Evolutionary conservation across 2,113 vertebrate genomes (phyloP).

Genomic region (Menura novaehollandiae): DNA sequence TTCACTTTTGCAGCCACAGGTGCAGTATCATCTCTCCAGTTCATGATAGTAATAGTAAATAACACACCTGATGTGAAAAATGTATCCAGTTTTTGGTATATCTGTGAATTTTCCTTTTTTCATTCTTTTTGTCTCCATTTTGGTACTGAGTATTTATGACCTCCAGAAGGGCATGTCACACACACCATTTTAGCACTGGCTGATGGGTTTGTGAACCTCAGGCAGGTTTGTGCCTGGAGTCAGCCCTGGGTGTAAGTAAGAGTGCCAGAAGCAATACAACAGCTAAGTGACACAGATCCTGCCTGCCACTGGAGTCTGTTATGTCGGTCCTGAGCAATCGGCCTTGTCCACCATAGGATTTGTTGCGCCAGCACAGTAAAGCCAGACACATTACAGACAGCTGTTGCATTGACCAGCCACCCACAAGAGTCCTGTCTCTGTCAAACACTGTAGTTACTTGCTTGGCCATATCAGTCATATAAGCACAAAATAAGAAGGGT

Average conservation of each 20-base stretch:
- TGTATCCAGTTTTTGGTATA: not conserved
- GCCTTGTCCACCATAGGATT: not conserved
- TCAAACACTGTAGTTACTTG: not conserved
- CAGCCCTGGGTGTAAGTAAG: not conserved
- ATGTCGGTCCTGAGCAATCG: not conserved
- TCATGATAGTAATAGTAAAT: not conserved
- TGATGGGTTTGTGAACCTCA: not conserved
- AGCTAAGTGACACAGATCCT: not conserved
- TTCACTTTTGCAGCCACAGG: not conserved
- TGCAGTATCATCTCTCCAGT: not conserved
- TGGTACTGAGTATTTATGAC: not conserved
- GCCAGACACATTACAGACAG: not conserved
- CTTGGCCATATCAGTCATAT: not conserved
- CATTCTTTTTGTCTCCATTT: not conserved
- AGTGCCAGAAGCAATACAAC: not conserved
- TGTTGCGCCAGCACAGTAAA: not conserved
- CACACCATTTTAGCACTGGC: not conserved
- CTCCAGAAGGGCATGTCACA: not conserved
- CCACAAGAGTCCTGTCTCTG: not conserved
- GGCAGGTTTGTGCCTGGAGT: not conserved
- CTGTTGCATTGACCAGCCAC: not conserved
- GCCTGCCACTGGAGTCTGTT: not conserved
- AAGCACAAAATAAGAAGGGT: not conserved
- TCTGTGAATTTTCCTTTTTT: not conserved
- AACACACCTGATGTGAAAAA: not conserved